Percentiles rank a stretch among this genome's conserved stretches.
phyloP scores from a whole-genome alignment of 1,140 invertebrate species.

The Psilanteris sp. region DNA sequence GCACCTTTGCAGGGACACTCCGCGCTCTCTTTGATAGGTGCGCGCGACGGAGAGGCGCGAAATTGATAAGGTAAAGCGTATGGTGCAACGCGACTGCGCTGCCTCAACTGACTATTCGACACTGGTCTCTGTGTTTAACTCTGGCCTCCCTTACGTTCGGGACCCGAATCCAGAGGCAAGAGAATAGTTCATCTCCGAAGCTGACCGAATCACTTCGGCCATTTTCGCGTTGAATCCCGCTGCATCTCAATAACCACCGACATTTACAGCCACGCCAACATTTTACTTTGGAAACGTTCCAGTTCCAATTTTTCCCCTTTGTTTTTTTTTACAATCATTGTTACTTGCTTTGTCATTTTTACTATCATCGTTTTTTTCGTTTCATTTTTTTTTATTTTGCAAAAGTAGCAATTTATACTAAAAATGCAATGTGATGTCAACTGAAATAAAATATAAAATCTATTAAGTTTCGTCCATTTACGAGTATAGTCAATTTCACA shows the following conservation, averaged over 20 bases:
- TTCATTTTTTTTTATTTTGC: no score
- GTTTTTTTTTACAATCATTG: slow-evolving; percentile 13
- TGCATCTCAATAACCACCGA: slow-evolving; percentile 44
- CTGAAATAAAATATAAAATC: no score
- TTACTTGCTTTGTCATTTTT: slow-evolving; percentile 17
- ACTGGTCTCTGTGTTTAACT: slow-evolving; percentile 45
- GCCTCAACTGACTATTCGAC: slow-evolving; percentile 54
- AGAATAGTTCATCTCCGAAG: slow-evolving; percentile 44
- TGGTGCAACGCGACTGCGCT: slow-evolving; percentile 61
- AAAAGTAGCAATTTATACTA: no score
- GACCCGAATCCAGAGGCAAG: slow-evolving; percentile 37
- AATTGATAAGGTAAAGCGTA: slow-evolving; percentile 61
- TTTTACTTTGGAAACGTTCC: slow-evolving; percentile 54
- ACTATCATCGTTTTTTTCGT: slow-evolving; percentile 20
- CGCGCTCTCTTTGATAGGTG: slow-evolving; percentile 52
- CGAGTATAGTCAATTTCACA: no score
- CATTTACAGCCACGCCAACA: slow-evolving; percentile 43
- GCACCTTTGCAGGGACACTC: slow-evolving; percentile 56
- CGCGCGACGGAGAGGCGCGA: slow-evolving; percentile 58
- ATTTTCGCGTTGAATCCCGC: slow-evolving; percentile 32
- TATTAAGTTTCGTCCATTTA: no score
- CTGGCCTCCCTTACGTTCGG: slow-evolving; percentile 42
- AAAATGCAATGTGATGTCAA: no score
- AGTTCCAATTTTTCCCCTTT: slow-evolving; percentile 27
- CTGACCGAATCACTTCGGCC: slow-evolving; percentile 48